Base-by-base conservation (phyloP, 2,888 invertebrate species). In the Dasypogon diadema region DNA sequence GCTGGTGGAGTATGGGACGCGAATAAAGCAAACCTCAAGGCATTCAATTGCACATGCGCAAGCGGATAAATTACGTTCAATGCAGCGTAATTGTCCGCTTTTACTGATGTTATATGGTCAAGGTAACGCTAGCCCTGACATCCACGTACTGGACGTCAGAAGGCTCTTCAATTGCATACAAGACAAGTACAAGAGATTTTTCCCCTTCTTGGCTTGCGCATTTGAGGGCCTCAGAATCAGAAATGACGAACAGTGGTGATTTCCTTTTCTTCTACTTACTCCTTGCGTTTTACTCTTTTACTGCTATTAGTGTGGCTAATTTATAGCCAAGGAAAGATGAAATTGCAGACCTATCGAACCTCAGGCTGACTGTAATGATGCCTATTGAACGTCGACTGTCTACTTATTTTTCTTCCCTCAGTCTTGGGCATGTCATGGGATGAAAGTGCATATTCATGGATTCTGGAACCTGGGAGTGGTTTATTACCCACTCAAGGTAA, bases 31-130 rank as follows among this genome's bases (percentile, higher is more conserved):
- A 24, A 46, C 65, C n/a, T 12, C 6, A 68, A 24, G 65, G 24
- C 65, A 24, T 70, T 30, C 30, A 70, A 73, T 42, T 74, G 60
- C 26, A 46, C 74, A 46, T 74, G 74, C 74, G 58, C 46, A 60
- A 74, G 46, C 74, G 74, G 74, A 48, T 74, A 74, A 74, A 74
- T 74, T 74, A 73, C 58, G 46, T 48, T 48, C 58, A 30, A 74
- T 74, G 30, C 37, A 54, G 16, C 70, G 70, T 70, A 70, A 70
- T 70, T 70, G 70, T 70, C 54, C 37, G 54, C 54, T 70, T 34
- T 70, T 70, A 68, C 65, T 26, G 46, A 54, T 51, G 70, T 54
- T 70, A 51, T 63, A 54, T 51, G 21, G 54, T n/a, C n/a, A 70
- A 70, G 34, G 54, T 54, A 70, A 54, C 51, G 34, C 16, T 24